Evolutionary conservation across 2,113 vertebrate species (phyloP).

Genomic region (Otolemur garnettii): DNA sequence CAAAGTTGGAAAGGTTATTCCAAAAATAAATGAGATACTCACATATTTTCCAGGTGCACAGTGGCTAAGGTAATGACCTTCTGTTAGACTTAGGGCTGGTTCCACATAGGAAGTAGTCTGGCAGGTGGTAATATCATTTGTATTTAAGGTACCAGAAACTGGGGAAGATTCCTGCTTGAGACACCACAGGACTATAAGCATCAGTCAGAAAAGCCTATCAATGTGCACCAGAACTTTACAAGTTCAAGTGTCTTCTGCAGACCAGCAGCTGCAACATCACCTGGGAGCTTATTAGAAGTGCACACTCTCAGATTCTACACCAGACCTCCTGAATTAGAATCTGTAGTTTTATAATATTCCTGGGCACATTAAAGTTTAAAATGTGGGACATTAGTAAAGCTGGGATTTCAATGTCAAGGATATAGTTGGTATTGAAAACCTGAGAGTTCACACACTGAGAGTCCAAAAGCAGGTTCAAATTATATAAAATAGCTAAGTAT

Average conservation of each 20-base stretch:
- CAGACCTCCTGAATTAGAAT: not conserved
- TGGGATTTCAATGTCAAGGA: not conserved
- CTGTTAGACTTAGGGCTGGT: not conserved
- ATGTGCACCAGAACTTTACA: not conserved
- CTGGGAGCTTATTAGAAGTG: not conserved
- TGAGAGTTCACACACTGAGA: not conserved
- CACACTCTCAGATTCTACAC: not conserved
- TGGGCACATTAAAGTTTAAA: not conserved
- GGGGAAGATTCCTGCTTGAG: not conserved
- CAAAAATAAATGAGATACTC: not conserved
- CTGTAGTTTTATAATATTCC: not conserved
- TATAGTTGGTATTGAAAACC: not conserved
- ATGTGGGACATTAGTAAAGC: not conserved
- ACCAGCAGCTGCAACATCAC: not conserved
- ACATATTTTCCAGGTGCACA: not conserved
- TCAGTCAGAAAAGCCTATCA: not conserved
- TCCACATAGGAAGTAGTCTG: not conserved
- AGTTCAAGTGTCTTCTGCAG: not conserved
- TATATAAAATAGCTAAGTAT: not conserved
- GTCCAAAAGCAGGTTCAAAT: conserved; percentile 26
- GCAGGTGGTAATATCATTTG: not conserved
- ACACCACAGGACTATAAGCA: not conserved
- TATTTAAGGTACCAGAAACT: not conserved
- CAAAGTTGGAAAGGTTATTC: not conserved
- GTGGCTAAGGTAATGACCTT: not conserved